Percentiles rank a stretch among this genome's conserved stretches.
phyloP scores from a whole-genome alignment of 2,113 vertebrate genomes.

The Micronycteris hirsuta region DNA sequence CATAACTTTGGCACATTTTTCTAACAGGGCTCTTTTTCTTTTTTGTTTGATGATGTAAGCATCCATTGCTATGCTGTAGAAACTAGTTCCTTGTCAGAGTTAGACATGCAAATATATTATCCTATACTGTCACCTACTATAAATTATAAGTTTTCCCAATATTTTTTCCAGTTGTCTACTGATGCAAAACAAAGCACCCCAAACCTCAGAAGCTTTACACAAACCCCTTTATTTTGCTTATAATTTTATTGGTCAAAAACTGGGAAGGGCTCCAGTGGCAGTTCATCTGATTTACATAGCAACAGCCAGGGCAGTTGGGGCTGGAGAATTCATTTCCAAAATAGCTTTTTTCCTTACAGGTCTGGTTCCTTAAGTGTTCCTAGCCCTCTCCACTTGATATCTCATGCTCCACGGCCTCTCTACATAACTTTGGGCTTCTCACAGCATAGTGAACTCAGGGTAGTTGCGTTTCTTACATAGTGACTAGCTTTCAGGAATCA shows the following conservation, averaged over 20 bases:
- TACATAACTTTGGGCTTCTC: not conserved
- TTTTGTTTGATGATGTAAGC: not conserved
- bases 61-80: not conserved
- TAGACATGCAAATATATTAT: not conserved
- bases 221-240: conserved; percentile 28
- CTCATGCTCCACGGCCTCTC: not conserved
- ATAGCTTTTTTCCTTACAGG: not conserved
- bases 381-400: not conserved
- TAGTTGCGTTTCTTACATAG: not conserved
- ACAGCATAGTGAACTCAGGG: not conserved
- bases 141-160: not conserved
- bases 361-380: not conserved
- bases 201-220: not conserved
- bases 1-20: not conserved
- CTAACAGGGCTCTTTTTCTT: not conserved
- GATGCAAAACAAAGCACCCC: not conserved
- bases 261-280: not conserved
- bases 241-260: not conserved
- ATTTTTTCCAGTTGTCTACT: not conserved
- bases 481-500: not conserved
- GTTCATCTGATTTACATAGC: not conserved
- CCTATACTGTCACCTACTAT: not conserved
- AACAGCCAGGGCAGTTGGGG: not conserved
- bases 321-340: not conserved
- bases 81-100: conserved; percentile 9